These are phyloP conservation scores for Caenorhabditis sp. DNA, from an alignment of 2,888 invertebrate genomes.

Conservation along the genomic window DNA sequence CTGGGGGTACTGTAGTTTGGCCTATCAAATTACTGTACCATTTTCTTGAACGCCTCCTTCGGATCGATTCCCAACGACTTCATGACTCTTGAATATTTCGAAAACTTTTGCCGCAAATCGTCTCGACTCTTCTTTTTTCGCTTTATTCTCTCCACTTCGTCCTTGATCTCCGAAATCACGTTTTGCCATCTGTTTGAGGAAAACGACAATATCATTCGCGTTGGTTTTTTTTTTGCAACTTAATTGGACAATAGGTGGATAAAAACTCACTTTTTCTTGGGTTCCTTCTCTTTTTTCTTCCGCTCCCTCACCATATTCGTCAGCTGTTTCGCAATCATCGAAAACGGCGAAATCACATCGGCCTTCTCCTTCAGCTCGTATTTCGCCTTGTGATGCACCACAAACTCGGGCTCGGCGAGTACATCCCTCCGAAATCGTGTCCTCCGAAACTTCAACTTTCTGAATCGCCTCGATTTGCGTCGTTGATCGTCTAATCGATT, in stretches of 20 bases:
- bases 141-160: slow-evolving; percentile 54
- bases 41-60: slow-evolving; percentile 29
- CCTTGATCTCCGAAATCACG: slow-evolving; percentile 58
- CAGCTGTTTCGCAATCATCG: slow-evolving; percentile 60
- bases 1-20: not conserved
- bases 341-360: slow-evolving; percentile 57
- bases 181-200: slow-evolving; percentile 57
- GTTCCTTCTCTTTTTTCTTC: slow-evolving; percentile 60
- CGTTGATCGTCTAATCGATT: slow-evolving; percentile 34
- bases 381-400: not conserved
- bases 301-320: slow-evolving; percentile 59
- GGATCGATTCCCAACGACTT: slow-evolving; percentile 52
- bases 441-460: slow-evolving; percentile 31
- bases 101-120: slow-evolving; percentile 59
- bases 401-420: not conserved
- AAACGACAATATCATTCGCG: too few relatives aligned
- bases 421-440: slow-evolving; percentile 14
- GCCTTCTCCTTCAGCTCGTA: slow-evolving; percentile 33
- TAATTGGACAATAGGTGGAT: not conserved
- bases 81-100: slow-evolving; percentile 52
- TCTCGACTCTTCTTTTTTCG: slow-evolving; percentile 61
- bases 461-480: slow-evolving; percentile 24
- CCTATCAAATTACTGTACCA: too few relatives aligned
- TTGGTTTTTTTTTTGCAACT: too few relatives aligned
- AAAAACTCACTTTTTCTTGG: slow-evolving; percentile 31